Conservation (phyloP, 2,113 vertebrate species). For the Megaptera novaeangliae region DNA sequence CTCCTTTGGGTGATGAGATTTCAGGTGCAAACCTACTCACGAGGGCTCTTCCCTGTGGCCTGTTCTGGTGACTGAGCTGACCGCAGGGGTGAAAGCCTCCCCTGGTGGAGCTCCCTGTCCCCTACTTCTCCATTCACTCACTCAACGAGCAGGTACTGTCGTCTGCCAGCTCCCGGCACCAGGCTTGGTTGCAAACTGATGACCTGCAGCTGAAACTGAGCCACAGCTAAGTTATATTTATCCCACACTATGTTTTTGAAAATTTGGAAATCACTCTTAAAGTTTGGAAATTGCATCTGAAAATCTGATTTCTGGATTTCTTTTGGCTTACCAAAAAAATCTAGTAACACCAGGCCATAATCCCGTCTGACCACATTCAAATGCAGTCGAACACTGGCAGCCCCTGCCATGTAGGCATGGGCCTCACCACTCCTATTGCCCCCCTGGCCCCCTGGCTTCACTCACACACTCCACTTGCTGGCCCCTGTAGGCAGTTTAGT, state of each 20-base stretch:
- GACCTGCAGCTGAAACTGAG: not conserved
- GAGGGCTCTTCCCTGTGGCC: not conserved
- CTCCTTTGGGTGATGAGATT: not conserved
- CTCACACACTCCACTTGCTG: not conserved
- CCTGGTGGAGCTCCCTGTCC: too few relatives aligned
- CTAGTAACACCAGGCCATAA: not conserved
- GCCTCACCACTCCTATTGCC: not conserved
- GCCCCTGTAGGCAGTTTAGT: not conserved
- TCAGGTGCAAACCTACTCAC: not conserved
- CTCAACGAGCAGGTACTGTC: not conserved
- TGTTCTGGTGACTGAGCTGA: not conserved
- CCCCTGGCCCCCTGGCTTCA: not conserved
- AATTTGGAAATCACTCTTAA: not conserved
- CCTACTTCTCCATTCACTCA: not conserved
- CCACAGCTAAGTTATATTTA: not conserved
- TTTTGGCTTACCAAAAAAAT: not conserved
- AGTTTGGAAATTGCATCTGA: not conserved
- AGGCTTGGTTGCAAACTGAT: not conserved
- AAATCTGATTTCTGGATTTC: not conserved
- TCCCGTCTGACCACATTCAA: not conserved
- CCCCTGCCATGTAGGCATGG: rapidly evolving
- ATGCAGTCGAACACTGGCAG: not conserved
- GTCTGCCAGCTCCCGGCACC: not conserved
- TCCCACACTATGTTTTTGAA: too few relatives aligned
- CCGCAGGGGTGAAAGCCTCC: rapidly evolving